Evolutionary conservation across 2,113 vertebrate genomes (phyloP), one percentile per base, ranked within the genome.

Genomic region (Callaeas wilsoni): DNA sequence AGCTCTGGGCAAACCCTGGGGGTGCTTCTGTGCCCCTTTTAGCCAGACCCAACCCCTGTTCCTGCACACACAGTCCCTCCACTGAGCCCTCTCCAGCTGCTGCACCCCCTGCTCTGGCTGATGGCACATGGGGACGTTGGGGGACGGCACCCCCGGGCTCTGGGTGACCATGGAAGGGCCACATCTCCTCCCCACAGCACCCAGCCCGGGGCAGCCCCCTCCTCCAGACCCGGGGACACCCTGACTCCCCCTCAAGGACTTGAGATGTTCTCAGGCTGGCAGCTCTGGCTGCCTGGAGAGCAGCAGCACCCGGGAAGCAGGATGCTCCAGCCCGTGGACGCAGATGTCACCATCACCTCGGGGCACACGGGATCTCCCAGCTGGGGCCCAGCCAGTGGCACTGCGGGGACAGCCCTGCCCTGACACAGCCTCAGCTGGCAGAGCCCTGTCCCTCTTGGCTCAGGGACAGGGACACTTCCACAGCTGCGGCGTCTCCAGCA

Each of bases 31-130:
- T 47, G n/a, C 16, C 39, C 29, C 49, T 52, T 56, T n/a, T 11
- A 68, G 25, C 16, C 47, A 56, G 53, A 9, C 14, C 26, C 1
- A 1, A 2, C 2, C 75, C 37, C 69, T 0, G 2, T 4, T 70
- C 33, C 37, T 6, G 3, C 35, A 13, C 26, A 16, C 52, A 44
- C n/a, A 1, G 50, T 5, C 35, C 4, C 47, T 63, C 20, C 1
- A 2, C 42, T 46, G 86, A 74, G 53, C 68, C 55, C 56, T 49
- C 63, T 29, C 13, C 63, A 26, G 63, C 49, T 17, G 49, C 64
- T 37, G n/a, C 65, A 29, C 3, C 47, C 5, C 62, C 41, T 22
- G 52, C 44, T 29, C 53, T 1, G 5, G 27, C 53, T 35, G 47
- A 3, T 42, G 64, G 78, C 65, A 42, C 52, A 5, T 2, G 3